Conservation (phyloP, 2,888 invertebrate species). For the Odontocerum albicorne region DNA sequence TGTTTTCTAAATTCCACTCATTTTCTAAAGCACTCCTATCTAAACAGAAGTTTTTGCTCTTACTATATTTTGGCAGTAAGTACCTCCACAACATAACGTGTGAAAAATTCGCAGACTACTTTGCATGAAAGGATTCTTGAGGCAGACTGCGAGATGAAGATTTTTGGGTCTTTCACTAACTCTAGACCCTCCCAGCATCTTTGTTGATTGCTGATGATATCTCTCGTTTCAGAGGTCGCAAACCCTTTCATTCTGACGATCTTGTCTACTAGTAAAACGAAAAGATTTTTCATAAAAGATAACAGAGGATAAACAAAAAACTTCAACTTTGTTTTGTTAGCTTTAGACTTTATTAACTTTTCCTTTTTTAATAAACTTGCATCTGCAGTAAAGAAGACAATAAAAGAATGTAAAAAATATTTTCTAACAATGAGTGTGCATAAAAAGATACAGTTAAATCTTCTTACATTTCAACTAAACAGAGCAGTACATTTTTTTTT, state of each 20-base stretch:
- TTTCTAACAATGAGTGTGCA: no score
- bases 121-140: conserved; percentile 14
- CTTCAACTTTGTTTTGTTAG: no score
- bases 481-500: no score
- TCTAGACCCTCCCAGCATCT: conserved; percentile 11
- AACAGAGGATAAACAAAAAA: background rate
- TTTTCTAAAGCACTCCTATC: background rate
- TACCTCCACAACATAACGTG: conserved; percentile 3
- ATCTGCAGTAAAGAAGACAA: no score
- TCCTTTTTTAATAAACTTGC: no score
- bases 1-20: background rate
- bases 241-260: conserved; percentile 7
- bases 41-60: background rate
- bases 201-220: conserved; percentile 35
- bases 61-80: conserved; percentile 7
- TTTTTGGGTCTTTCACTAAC: conserved; percentile 23
- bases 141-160: background rate
- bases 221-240: conserved; percentile 16
- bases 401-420: no score
- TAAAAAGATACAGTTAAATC: no score
- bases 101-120: conserved; percentile 24
- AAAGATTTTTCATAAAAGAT: conserved; percentile 1
- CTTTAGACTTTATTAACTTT: no score
- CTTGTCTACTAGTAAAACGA: conserved; percentile 9
- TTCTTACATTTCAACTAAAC: no score